These are phyloP conservation scores for Orthonevra nobilis DNA, from an alignment of 2,888 invertebrate genomes.

Conservation along the genomic window DNA sequence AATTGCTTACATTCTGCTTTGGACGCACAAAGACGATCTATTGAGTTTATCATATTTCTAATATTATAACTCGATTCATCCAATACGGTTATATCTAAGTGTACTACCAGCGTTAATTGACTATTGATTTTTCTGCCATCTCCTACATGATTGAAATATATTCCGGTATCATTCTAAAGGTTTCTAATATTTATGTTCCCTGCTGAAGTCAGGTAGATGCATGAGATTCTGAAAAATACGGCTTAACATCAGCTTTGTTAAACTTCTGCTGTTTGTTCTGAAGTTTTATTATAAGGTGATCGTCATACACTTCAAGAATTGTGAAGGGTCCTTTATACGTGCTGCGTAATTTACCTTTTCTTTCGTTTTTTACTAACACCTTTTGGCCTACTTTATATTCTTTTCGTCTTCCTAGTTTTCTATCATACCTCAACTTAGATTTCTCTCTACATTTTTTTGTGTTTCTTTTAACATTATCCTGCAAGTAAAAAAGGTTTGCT, in stretches of 20 bases:
- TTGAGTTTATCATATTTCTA: conserved; percentile 12
- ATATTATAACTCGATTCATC: conserved; percentile 2
- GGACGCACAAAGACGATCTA: conserved; percentile 12
- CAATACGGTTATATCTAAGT: conserved; percentile 1
- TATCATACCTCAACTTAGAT: neutral
- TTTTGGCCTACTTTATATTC: conserved; percentile 1
- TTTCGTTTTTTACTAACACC: conserved; percentile 2
- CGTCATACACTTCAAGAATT: neutral
- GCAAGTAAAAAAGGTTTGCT: neutral
- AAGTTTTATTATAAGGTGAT: neutral
- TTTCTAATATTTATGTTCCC: no score
- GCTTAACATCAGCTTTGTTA: conserved; percentile 2
- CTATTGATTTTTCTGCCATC: neutral
- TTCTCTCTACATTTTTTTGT: neutral
- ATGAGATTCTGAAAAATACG: conserved; percentile 4
- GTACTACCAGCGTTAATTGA: neutral
- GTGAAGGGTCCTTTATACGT: neutral
- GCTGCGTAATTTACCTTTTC: conserved; percentile 1
- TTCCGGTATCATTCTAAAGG: neutral
- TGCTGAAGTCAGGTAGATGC: neutral
- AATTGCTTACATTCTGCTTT: conserved; percentile 8
- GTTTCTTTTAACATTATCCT: neutral
- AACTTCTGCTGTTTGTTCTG: neutral
- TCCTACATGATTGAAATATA: conserved; percentile 6
- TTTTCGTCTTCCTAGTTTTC: neutral